These are phyloP conservation scores for Himantopus leucocephalus DNA, from an alignment of 2,113 vertebrate genomes.

Conservation along the genomic window DNA sequence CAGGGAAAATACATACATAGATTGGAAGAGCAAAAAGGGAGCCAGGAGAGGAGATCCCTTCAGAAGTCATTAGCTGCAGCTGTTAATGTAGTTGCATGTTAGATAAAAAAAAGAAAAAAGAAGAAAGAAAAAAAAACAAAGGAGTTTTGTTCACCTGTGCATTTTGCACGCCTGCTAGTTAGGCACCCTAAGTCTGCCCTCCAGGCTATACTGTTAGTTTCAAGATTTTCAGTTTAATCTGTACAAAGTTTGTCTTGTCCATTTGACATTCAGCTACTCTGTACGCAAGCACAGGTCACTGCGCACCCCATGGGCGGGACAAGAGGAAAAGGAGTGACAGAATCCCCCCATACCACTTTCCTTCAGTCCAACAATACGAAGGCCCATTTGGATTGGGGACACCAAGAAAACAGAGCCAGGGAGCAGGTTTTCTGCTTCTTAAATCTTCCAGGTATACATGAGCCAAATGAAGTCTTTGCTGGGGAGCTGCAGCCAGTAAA, in stretches of 20 bases:
- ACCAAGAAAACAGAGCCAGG: not conserved
- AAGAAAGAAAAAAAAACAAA: not conserved
- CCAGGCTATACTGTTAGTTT: not conserved
- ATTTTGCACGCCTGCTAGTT: not conserved
- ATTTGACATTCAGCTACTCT: not conserved
- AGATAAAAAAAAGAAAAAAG: not conserved
- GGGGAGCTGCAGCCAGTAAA: not conserved
- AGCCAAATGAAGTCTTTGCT: not conserved
- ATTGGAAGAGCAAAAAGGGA: not conserved
- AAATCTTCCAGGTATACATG: not conserved
- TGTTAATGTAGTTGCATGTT: not conserved
- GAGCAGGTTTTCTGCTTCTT: not conserved
- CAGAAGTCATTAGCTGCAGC: not conserved
- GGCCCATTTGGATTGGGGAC: no score
- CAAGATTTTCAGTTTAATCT: not conserved
- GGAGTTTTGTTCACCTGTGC: not conserved
- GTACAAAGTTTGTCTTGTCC: not conserved
- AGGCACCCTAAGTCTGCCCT: not conserved
- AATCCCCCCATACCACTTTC: not conserved
- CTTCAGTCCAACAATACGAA: not conserved
- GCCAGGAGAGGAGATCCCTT: not conserved
- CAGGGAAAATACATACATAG: not conserved
- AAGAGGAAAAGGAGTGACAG: not conserved
- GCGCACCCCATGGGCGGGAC: not conserved
- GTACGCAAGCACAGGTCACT: not conserved